These are phyloP conservation scores for Rallus crepitans DNA, from an alignment of 2,797 vertebrate species.

Conservation along the genomic window DNA sequence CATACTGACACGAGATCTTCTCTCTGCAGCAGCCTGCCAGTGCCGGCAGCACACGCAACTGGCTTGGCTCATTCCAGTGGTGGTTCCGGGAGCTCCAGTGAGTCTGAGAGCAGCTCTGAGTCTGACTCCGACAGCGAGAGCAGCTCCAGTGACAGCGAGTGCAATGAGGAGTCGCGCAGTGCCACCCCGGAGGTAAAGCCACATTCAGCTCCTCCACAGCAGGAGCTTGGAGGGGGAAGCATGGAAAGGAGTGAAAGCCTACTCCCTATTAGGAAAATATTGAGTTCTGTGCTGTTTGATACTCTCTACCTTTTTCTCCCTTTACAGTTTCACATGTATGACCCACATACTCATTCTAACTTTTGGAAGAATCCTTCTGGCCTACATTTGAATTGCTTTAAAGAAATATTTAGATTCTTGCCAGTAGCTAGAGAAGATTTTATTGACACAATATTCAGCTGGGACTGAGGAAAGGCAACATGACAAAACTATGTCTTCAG, in stretches of 20 bases:
- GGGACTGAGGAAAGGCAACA: slow-evolving; percentile 64
- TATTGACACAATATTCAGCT: slow-evolving; percentile 65
- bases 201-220: fast-evolving
- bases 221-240: fast-evolving
- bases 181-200: slow-evolving; percentile 86
- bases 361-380: slow-evolving; percentile 47
- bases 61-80: slow-evolving; percentile 79
- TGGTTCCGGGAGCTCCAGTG: slow-evolving; percentile 88
- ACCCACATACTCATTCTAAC: not conserved
- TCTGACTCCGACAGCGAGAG: slow-evolving; percentile 91
- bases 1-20: not conserved
- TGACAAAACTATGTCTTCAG: slow-evolving; percentile 67
- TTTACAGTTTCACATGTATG: not conserved
- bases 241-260: not conserved
- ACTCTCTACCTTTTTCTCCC: not conserved
- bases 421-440: slow-evolving; percentile 64
- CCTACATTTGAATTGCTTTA: slow-evolving; percentile 54
- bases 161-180: slow-evolving; percentile 85
- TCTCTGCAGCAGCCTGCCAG: slow-evolving; percentile 69
- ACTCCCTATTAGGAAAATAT: not conserved
- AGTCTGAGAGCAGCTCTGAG: slow-evolving; percentile 92
- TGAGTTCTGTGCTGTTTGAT: not conserved
- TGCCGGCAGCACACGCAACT: slow-evolving; percentile 48
- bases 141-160: slow-evolving; percentile 92
- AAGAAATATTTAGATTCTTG: slow-evolving; percentile 64